These are phyloP conservation scores for Pseudochirops corinnae DNA, from an alignment of 2,797 vertebrate species.

Conservation along the genomic window DNA sequence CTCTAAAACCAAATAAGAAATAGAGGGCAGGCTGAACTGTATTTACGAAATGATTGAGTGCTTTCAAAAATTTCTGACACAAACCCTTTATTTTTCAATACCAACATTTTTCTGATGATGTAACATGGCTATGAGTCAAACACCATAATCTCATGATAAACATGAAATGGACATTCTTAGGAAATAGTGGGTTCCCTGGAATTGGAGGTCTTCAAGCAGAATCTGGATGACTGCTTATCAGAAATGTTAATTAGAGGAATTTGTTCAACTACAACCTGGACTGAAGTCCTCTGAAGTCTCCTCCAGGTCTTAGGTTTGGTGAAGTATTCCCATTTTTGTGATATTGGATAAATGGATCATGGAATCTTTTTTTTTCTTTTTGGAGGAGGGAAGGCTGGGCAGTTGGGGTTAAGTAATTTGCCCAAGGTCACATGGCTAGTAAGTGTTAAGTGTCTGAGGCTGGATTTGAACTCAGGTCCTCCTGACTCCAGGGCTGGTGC, in stretches of 20 bases:
- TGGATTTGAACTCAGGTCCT: too few species aligned
- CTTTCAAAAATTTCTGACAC: not conserved
- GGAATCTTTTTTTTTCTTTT: not conserved
- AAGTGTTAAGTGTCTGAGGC: too few species aligned
- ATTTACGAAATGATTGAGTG: not conserved
- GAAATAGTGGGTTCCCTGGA: not conserved
- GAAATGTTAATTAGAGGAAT: not conserved
- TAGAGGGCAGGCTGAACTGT: not conserved
- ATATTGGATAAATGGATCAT: not conserved
- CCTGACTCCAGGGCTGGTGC: too few species aligned
- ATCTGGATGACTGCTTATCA: not conserved
- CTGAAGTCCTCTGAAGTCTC: not conserved
- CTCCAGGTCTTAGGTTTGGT: not conserved
- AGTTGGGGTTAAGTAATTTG: too few species aligned
- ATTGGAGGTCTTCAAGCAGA: not conserved
- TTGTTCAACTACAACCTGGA: not conserved
- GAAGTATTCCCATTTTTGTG: not conserved
- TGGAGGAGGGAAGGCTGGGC: too few species aligned
- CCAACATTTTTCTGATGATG: not conserved
- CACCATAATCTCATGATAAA: not conserved
- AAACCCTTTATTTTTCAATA: not conserved
- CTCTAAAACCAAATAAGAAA: not conserved
- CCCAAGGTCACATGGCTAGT: too few species aligned
- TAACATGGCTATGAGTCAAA: not conserved
- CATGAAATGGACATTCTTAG: not conserved